Percentiles rank a stretch among this genome's conserved stretches.
These are phyloP conservation scores for Potamilus streckersoni DNA, from an alignment of 1,140 invertebrate species.

Conservation along the genomic window DNA sequence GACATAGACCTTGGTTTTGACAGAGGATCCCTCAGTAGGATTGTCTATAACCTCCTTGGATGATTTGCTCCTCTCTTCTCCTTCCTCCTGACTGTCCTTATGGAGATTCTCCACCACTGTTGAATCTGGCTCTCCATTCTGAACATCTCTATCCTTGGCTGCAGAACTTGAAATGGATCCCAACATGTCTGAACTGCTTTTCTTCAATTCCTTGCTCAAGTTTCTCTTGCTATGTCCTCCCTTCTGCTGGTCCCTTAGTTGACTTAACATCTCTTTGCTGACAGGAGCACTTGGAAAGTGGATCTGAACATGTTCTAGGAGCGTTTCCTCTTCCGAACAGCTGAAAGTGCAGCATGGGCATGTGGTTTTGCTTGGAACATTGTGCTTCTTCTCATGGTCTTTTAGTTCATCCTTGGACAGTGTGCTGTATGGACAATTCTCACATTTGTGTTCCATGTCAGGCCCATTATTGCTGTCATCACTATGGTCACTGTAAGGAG, in stretches of 20 bases:
- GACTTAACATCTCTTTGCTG: slow-evolving; percentile 36
- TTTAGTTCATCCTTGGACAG: slow-evolving; percentile 39
- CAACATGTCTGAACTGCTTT: slow-evolving; percentile 25
- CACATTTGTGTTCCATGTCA: slow-evolving; percentile 47
- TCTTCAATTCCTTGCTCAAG: slow-evolving; percentile 18
- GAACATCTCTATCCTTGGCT: slow-evolving; percentile 5
- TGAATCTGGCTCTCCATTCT: slow-evolving; percentile 39
- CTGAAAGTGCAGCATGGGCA: slow-evolving; percentile 61
- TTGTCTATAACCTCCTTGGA: slow-evolving; percentile 7
- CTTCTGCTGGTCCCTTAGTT: slow-evolving; percentile 4
- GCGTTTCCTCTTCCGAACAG: slow-evolving; percentile 36
- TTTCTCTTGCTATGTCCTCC: not conserved
- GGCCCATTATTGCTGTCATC: slow-evolving; percentile 35
- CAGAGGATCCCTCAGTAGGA: slow-evolving; percentile 2
- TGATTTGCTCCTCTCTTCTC: not conserved
- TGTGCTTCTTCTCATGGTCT: slow-evolving; percentile 49
- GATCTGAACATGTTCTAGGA: slow-evolving; percentile 52
- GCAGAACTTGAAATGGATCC: slow-evolving; percentile 12
- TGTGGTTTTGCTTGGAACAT: slow-evolving; percentile 31
- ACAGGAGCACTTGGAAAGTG: slow-evolving; percentile 55
- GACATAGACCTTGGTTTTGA: slow-evolving; percentile 53
- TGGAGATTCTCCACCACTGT: slow-evolving; percentile 25
- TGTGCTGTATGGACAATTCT: slow-evolving; percentile 57
- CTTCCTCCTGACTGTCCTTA: slow-evolving; percentile 1
- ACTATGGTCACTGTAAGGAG: slow-evolving; percentile 30